These are phyloP conservation scores for Myripristis jacobus DNA, from an alignment of 2,797 vertebrate genomes.

Conservation along the genomic window DNA sequence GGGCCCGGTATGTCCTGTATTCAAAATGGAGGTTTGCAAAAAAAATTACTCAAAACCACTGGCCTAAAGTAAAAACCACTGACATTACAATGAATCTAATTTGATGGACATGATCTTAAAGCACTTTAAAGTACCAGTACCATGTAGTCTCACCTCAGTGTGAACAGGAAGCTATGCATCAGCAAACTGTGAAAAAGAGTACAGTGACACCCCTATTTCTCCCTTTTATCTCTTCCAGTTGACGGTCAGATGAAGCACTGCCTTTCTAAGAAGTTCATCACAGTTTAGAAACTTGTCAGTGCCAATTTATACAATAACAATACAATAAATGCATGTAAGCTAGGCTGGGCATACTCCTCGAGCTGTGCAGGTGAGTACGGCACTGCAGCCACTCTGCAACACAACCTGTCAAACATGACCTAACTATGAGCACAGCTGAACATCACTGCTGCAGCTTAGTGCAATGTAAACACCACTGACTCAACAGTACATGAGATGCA, in stretches of 20 bases:
- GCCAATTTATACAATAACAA: background rate
- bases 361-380: background rate
- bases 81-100: too few species aligned
- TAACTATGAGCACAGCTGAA: too few species aligned
- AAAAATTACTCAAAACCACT: too few species aligned
- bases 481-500: too few species aligned
- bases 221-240: background rate
- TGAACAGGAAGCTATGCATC: background rate
- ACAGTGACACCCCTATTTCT: too few species aligned
- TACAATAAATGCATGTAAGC: background rate
- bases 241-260: background rate
- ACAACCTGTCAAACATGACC: conserved; percentile 8
- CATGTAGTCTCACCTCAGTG: background rate
- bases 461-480: background rate
- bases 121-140: too few species aligned
- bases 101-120: too few species aligned
- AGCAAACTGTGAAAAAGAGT: background rate
- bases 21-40: too few species aligned
- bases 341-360: background rate
- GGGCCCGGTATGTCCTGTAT: too few species aligned
- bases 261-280: background rate
- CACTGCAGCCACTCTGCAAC: conserved; percentile 4
- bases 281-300: background rate
- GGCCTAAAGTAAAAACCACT: too few species aligned
- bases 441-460: background rate